phyloP scores from a whole-genome alignment of 1,140 invertebrate genomes.

The Patella vulgata region DNA sequence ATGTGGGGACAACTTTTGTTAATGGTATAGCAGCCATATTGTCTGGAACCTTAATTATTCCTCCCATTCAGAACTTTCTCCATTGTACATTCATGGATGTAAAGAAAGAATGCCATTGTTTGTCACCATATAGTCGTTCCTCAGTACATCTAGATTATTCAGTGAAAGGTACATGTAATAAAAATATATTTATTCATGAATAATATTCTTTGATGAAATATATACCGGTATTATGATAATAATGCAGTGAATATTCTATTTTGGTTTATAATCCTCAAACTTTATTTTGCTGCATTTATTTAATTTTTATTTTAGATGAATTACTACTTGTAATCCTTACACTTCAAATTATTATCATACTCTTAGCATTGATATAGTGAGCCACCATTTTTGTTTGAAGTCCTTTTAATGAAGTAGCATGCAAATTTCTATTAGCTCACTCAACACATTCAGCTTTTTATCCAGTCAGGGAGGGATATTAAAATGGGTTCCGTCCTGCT shows the following conservation, averaged over 20 bases:
- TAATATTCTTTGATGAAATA: too few relatives aligned
- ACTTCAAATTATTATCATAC: background rate
- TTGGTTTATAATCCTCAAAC: background rate
- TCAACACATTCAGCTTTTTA: too few relatives aligned
- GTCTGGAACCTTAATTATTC: conserved; percentile 41
- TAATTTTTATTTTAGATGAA: background rate
- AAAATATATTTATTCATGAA: too few relatives aligned
- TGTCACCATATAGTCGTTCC: conserved; percentile 30
- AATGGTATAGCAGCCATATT: conserved; percentile 32
- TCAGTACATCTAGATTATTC: conserved; percentile 27
- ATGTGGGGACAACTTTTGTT: conserved; percentile 22
- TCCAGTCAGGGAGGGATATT: too few relatives aligned
- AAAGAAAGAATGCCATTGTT: conserved; percentile 36
- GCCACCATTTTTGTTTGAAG: background rate
- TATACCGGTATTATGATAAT: too few relatives aligned
- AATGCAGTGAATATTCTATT: too few relatives aligned
- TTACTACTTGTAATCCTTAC: background rate
- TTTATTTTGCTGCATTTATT: background rate
- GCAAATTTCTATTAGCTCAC: too few relatives aligned
- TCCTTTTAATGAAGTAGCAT: too few relatives aligned
- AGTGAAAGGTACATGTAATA: conserved; percentile 16
- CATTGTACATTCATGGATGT: conserved; percentile 28
- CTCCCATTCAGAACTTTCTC: conserved; percentile 31
- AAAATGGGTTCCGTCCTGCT: too few relatives aligned
- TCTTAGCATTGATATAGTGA: background rate